Percentiles rank a stretch among this genome's conserved stretches.
phyloP scores from a whole-genome alignment of 2,888 invertebrate species.

The Autographa pulchrina region DNA sequence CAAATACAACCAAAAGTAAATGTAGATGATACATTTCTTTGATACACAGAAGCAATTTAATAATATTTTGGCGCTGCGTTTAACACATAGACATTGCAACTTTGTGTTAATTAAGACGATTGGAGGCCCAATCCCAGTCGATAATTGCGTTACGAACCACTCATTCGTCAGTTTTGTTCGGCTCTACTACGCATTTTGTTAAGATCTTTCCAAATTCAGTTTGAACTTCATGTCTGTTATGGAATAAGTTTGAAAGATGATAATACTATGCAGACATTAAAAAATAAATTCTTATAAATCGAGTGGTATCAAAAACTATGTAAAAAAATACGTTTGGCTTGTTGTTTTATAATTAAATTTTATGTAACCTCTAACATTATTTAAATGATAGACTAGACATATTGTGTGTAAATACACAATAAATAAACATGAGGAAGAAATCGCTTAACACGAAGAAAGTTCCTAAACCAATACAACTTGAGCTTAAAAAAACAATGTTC shows the following conservation, averaged over 20 bases:
- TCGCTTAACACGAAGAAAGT: constrained; percentile 38
- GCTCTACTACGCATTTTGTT: constrained; percentile 29
- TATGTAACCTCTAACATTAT: too few species aligned
- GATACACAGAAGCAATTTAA: constrained; percentile 17
- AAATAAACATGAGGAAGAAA: constrained; percentile 19
- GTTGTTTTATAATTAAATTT: too few species aligned
- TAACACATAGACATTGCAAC: constrained; percentile 25
- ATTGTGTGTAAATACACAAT: neutral
- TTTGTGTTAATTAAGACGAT: constrained; percentile 60
- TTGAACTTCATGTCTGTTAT: constrained; percentile 16
- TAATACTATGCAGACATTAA: too few species aligned
- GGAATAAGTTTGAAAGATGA: constrained; percentile 25
- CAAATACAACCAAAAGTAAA: neutral
- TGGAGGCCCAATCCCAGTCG: constrained; percentile 48
- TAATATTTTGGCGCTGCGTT: constrained; percentile 19
- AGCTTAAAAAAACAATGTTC: constrained; percentile 43
- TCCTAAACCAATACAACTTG: constrained; percentile 44
- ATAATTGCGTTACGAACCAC: constrained; percentile 60
- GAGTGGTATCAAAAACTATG: constrained; percentile 12
- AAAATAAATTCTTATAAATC: constrained; percentile 8
- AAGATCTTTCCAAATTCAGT: constrained; percentile 21
- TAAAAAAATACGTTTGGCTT: too few species aligned
- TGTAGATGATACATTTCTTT: neutral
- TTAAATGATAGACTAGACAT: neutral
- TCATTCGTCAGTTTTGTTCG: constrained; percentile 45